These are phyloP conservation scores for Trematomus loennbergii DNA, from an alignment of 2,113 vertebrate species.

Conservation along the genomic window DNA sequence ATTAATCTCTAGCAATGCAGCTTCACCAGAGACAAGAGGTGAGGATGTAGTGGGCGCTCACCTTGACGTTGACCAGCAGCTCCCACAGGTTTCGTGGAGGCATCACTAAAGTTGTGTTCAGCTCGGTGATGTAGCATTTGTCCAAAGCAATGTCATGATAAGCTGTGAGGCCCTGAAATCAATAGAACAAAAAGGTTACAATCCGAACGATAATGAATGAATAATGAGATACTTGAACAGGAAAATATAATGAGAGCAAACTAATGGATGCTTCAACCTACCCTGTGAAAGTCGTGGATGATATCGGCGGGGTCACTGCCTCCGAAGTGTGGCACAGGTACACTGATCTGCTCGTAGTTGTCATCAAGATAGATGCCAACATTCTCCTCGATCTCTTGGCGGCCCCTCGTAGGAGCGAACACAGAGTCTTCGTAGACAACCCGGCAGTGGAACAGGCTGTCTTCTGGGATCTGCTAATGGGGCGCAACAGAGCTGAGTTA, in stretches of 20 bases:
- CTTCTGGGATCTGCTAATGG: slow-evolving; percentile 85
- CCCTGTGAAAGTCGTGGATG: slow-evolving; percentile 94
- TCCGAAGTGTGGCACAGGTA: slow-evolving; percentile 91
- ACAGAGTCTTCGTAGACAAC: slow-evolving; percentile 91
- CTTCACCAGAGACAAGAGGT: not conserved
- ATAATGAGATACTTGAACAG: not conserved
- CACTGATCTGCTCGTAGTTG: slow-evolving; percentile 92
- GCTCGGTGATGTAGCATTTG: slow-evolving; percentile 95
- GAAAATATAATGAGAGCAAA: not conserved
- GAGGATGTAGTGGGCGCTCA: slow-evolving; percentile 53
- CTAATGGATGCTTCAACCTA: slow-evolving; percentile 63
- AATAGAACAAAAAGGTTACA: not conserved
- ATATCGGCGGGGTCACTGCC: slow-evolving; percentile 93
- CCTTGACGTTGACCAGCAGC: slow-evolving; percentile 93
- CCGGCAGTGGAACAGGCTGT: slow-evolving; percentile 92
- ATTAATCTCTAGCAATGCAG: slow-evolving; percentile 19
- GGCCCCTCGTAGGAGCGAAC: slow-evolving; percentile 84
- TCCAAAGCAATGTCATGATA: slow-evolving; percentile 93
- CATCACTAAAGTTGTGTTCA: slow-evolving; percentile 93
- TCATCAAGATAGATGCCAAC: slow-evolving; percentile 93
- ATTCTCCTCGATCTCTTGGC: slow-evolving; percentile 91
- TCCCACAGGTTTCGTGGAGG: slow-evolving; percentile 94
- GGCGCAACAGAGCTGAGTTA: slow-evolving; percentile 43
- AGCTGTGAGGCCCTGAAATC: slow-evolving; percentile 90
- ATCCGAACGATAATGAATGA: not conserved